Evolutionary conservation across 2,797 vertebrate species (phyloP), one percentile per base, ranked within the genome.

Genomic region (Bradypodion ventrale): DNA sequence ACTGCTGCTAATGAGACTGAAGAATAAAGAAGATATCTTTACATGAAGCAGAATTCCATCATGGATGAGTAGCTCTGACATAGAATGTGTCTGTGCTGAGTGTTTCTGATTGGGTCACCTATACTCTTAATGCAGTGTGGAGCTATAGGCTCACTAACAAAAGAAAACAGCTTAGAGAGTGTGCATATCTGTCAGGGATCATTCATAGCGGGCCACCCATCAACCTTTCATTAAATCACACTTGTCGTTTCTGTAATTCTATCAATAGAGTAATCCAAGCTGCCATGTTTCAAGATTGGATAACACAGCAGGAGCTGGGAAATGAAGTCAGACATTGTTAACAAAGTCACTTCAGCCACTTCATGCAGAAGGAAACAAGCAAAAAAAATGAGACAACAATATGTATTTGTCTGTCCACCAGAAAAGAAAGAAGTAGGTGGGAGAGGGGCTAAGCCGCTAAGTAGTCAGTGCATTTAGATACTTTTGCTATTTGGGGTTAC

Each of bases 291-390:
- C 89, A 87, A 83, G 89, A 88, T 89, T 69, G 92, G 93, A 92
- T 90, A 88, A 86, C 93, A 89, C 87, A 84, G 92, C 89, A 89
- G 90, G 87, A 91, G 83, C 89, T 89, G 89, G 92, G 92, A 94
- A 94, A 93, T 88, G 92, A 94, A 92, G 89, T 83, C 89, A 93
- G 93, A 94, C 93, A 92, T 89, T 89, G 91, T 94, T 94, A 93
- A 94, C 91, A 90, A 93, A 95, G 90, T 92, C 87, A 91, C 89
- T 93, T 90, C 90, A 91, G 80, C 70, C 85, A 82, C 88, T 85
- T 92, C 89, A 91, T 91, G 85, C 88, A 74, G 91, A 90, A 88
- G 90, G 88, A 89, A 88, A 49, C 35, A 52, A 90, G 86, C 87
- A 87, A 87, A 9, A 90, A 93, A 88, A 52, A 16, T n/a, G 0